phyloP scores from a whole-genome alignment of 2,888 invertebrate species.

The Strigamia maritima region DNA sequence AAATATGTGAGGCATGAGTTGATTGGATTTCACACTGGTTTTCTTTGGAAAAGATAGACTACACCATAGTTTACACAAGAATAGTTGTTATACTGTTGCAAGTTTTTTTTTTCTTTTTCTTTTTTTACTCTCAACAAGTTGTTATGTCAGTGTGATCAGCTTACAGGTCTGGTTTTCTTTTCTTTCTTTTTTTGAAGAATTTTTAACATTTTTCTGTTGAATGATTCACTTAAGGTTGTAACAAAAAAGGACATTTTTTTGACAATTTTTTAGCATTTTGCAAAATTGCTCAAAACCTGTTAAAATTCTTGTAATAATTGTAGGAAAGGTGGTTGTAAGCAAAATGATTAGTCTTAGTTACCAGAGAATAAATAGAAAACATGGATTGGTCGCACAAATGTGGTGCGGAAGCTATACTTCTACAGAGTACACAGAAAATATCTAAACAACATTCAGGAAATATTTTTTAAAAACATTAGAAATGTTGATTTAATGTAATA shows the following conservation, averaged over 20 bases:
- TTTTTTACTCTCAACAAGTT: neutral
- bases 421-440: too few species aligned
- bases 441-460: too few species aligned
- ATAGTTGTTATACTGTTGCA: neutral
- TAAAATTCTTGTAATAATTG: too few species aligned
- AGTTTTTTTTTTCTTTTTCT: neutral
- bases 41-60: neutral
- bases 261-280: neutral
- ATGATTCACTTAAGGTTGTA: neutral
- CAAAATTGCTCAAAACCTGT: too few species aligned
- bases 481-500: too few species aligned
- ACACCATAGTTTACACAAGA: constrained; percentile 8
- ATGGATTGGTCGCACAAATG: too few species aligned
- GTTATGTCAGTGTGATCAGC: constrained; percentile 2
- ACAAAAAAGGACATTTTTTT: neutral
- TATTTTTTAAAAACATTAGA: too few species aligned
- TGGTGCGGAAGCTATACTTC: too few species aligned
- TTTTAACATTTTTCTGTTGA: neutral
- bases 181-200: neutral
- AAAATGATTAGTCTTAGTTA: too few species aligned
- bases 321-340: too few species aligned
- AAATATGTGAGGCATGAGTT: constrained; percentile 19
- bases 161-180: constrained; percentile 16
- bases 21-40: constrained; percentile 8
- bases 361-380: too few species aligned